These are phyloP conservation scores for Andrena chrysosceles DNA, from an alignment of 2,888 invertebrate genomes.

Conservation along the genomic window DNA sequence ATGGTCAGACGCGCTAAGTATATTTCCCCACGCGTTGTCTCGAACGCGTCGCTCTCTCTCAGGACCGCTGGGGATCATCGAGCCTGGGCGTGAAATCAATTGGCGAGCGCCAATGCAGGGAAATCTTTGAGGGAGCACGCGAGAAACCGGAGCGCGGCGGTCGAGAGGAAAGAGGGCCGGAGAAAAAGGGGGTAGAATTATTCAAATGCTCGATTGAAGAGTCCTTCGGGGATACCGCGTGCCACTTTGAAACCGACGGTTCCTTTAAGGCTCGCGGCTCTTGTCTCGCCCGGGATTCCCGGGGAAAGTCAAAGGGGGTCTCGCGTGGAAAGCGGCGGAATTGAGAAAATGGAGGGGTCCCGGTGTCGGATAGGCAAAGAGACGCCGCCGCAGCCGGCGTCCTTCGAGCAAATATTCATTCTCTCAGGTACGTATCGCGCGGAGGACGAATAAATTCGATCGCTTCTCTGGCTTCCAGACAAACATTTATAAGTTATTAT, in stretches of 20 bases:
- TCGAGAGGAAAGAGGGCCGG: neutral
- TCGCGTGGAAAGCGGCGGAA: slow-evolving; percentile 42
- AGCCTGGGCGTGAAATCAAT: slow-evolving; percentile 56
- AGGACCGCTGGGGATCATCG: slow-evolving; percentile 36
- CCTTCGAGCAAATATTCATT: slow-evolving; percentile 19
- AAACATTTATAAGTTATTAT: too few species aligned
- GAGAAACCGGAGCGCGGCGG: neutral
- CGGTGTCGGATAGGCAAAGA: slow-evolving; percentile 20
- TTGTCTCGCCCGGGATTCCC: slow-evolving; percentile 57
- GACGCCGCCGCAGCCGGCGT: neutral
- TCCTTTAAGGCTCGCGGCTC: slow-evolving; percentile 56
- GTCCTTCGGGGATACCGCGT: slow-evolving; percentile 67
- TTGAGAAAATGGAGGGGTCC: slow-evolving; percentile 26
- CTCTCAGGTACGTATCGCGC: neutral
- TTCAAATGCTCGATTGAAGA: slow-evolving; percentile 68
- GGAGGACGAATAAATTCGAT: too few species aligned
- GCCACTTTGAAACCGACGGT: slow-evolving; percentile 63
- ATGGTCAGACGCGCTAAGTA: too few species aligned
- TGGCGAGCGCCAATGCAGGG: slow-evolving; percentile 39
- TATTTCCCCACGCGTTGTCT: neutral
- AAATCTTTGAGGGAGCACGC: slow-evolving; percentile 31
- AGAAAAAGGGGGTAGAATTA: slow-evolving; percentile 53
- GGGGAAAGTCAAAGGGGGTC: slow-evolving; percentile 47
- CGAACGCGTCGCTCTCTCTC: neutral
- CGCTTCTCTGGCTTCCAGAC: too few species aligned